phyloP scores from a whole-genome alignment of 2,888 invertebrate species.

The Philopedon plagiatum region DNA sequence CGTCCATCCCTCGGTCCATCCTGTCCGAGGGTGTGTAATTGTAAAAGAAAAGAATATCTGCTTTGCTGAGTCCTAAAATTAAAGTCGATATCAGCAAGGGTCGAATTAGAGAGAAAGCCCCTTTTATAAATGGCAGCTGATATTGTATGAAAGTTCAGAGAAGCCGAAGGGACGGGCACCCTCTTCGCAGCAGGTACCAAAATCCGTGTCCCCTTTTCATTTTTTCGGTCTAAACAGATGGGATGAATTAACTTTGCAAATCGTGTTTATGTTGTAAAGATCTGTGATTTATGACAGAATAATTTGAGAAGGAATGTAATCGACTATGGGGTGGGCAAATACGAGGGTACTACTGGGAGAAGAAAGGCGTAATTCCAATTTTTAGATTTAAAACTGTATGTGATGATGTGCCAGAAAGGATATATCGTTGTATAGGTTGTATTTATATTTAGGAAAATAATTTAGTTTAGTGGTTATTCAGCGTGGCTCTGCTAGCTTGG shows the following conservation, averaged over 20 bases:
- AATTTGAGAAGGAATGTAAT: not conserved
- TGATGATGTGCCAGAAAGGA: too few relatives aligned
- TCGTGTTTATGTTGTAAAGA: conserved; percentile 20
- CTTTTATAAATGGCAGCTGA: conserved; percentile 44
- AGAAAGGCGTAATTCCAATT: too few relatives aligned
- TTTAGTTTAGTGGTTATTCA: too few relatives aligned
- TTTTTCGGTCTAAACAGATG: conserved; percentile 29
- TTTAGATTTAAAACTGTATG: too few relatives aligned
- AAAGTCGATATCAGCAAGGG: conserved; percentile 61
- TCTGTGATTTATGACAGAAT: conserved; percentile 25
- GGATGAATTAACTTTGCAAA: conserved; percentile 29
- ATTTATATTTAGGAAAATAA: too few relatives aligned
- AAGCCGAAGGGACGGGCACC: conserved; percentile 28
- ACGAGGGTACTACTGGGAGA: too few relatives aligned
- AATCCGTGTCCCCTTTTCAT: conserved; percentile 36
- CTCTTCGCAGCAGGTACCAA: conserved; percentile 37
- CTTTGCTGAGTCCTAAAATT: conserved; percentile 53
- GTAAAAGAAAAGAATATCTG: conserved; percentile 1
- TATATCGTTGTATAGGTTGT: too few relatives aligned
- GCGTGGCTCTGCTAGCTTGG: too few relatives aligned
- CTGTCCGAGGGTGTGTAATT: conserved; percentile 2
- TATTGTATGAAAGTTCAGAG: conserved; percentile 8
- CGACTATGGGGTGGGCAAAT: not conserved
- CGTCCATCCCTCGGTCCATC: not conserved
- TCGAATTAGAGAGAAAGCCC: conserved; percentile 56